Conservation (phyloP, 2,888 invertebrate species). For the Gibbula magus region DNA sequence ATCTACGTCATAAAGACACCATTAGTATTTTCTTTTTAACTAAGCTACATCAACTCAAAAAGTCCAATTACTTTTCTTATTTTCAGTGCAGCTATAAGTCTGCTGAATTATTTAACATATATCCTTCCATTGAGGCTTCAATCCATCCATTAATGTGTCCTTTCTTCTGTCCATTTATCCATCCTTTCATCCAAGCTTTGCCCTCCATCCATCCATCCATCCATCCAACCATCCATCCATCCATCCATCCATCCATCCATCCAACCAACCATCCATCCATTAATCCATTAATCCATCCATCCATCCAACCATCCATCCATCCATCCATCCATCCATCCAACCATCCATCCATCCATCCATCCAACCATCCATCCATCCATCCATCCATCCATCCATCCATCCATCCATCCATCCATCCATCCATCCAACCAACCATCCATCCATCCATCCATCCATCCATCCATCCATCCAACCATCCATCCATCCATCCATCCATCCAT, state of each 20-base stretch:
- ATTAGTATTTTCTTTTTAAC: no score
- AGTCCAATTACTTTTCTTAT: no score
- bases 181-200: background rate
- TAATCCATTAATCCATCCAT: background rate
- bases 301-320: no score
- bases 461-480: background rate
- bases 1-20: no score
- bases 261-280: no score
- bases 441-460: background rate
- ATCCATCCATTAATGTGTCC: background rate
- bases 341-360: background rate
- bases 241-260: no score
- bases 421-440: background rate
- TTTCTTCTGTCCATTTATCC: background rate
- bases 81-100: no score
- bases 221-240: background rate
- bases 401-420: background rate
- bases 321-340: background rate
- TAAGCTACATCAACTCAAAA: no score
- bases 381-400: background rate
- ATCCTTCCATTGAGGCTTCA: background rate
- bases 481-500: background rate
- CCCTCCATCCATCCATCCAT: background rate
- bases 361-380: background rate
- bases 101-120: no score